A percentile compares a stretch with the other conserved stretches of the same genome.
Evolutionary conservation across 2,113 vertebrate species (phyloP).

Genomic region (Riparia riparia): DNA sequence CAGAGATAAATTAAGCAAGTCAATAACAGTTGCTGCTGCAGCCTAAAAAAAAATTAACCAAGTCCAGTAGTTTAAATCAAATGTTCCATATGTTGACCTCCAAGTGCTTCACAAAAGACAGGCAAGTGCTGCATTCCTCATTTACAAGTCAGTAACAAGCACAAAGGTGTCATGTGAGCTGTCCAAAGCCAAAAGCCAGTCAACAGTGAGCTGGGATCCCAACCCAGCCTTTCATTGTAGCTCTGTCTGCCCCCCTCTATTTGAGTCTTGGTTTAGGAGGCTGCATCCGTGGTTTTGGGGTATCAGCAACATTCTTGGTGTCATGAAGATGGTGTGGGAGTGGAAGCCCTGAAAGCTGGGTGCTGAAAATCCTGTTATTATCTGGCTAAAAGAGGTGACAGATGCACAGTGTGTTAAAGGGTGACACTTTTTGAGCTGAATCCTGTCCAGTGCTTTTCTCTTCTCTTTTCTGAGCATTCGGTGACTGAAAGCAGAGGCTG

Average conservation of each 20-base stretch:
- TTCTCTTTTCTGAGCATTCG: neutral
- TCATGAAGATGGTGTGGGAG: neutral
- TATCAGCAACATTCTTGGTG: neutral
- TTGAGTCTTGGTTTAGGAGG: neutral
- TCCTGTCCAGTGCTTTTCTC: neutral
- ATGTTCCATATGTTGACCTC: slow-evolving; percentile 17
- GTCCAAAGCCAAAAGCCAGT: neutral
- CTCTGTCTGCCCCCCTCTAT: neutral
- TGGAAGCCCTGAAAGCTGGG: neutral
- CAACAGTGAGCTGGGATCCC: neutral
- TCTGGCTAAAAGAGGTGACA: neutral
- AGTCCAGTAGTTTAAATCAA: neutral
- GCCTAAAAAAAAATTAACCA: neutral
- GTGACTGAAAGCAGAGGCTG: neutral
- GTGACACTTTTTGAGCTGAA: neutral
- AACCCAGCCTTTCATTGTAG: neutral
- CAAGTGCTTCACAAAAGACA: neutral
- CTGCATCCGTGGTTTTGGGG: neutral
- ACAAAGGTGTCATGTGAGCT: neutral
- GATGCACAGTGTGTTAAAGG: neutral
- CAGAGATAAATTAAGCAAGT: neutral
- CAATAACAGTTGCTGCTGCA: neutral
- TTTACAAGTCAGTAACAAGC: neutral
- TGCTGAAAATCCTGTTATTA: neutral
- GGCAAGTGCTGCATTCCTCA: neutral